phyloP scores from a whole-genome alignment of 37 sponge, comb jelly and placozoan genomes.

The Oscarella lobularis region DNA sequence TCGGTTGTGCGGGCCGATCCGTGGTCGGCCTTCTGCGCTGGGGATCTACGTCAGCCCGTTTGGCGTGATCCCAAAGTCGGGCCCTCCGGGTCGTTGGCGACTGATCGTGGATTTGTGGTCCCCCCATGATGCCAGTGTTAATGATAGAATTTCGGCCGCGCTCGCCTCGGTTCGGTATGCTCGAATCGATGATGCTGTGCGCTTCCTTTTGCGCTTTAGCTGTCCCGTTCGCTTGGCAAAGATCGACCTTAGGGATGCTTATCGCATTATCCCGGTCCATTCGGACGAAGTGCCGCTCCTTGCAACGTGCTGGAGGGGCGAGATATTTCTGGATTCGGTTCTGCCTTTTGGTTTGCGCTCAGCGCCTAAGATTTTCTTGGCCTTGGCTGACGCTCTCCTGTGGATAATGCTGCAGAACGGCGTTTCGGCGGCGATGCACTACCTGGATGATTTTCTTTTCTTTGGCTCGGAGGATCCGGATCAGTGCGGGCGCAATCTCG shows the following conservation, averaged over 20 bases:
- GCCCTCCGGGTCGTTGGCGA: too few species aligned
- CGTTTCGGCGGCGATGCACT: conserved; percentile 10
- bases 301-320: conserved; percentile 11
- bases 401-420: conserved; percentile 14
- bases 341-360: conserved; percentile 23
- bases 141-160: too few species aligned
- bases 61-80: too few species aligned
- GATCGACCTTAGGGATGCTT: conserved; percentile 20
- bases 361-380: conserved; percentile 11
- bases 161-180: too few species aligned
- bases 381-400: conserved; percentile 13
- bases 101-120: too few species aligned
- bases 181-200: too few species aligned
- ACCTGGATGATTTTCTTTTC: conserved; percentile 31
- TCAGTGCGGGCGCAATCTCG: not conserved
- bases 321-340: not conserved
- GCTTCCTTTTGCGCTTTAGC: too few species aligned
- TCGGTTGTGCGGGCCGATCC: too few species aligned
- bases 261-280: conserved; percentile 24
- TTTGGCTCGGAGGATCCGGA: conserved; percentile 17
- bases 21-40: too few species aligned
- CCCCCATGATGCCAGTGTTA: too few species aligned
- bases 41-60: too few species aligned
- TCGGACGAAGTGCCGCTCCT: conserved; percentile 9
- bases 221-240: conserved; percentile 9